Conservation (phyloP, 2,113 vertebrate species). For the Lasiurus borealis region DNA sequence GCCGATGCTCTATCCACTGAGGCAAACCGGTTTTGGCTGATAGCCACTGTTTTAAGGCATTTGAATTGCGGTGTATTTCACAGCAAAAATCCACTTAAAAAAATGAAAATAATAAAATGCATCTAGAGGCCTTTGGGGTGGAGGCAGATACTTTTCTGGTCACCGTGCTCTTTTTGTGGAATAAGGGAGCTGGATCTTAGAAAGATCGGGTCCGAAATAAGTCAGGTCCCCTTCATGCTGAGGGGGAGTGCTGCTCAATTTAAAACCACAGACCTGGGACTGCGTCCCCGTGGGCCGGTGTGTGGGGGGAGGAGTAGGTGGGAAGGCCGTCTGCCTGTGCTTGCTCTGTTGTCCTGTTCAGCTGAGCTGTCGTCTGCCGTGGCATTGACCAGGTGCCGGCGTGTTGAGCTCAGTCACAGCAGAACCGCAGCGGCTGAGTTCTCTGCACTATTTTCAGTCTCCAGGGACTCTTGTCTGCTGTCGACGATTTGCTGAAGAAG, state of each 20-base stretch:
- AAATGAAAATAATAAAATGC: neutral
- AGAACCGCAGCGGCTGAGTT: neutral
- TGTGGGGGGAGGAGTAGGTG: neutral
- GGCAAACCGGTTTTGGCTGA: neutral
- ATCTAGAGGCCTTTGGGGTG: neutral
- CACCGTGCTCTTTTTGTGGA: neutral
- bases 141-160: neutral
- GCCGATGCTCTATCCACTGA: too few relatives aligned
- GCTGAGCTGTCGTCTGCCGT: neutral
- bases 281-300: neutral
- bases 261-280: neutral
- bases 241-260: neutral
- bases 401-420: neutral
- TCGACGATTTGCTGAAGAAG: slow-evolving; percentile 88
- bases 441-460: slow-evolving; percentile 87
- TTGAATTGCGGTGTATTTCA: neutral
- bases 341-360: neutral
- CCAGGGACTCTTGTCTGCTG: slow-evolving; percentile 91
- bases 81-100: neutral
- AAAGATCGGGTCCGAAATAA: neutral
- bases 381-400: neutral
- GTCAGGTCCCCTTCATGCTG: neutral
- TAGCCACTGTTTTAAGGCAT: neutral
- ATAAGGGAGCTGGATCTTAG: neutral
- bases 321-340: neutral